Percentiles rank a stretch among this genome's conserved stretches.
Evolutionary conservation across 2,888 invertebrate genomes (phyloP).

Genomic region (Thecophora atra): DNA sequence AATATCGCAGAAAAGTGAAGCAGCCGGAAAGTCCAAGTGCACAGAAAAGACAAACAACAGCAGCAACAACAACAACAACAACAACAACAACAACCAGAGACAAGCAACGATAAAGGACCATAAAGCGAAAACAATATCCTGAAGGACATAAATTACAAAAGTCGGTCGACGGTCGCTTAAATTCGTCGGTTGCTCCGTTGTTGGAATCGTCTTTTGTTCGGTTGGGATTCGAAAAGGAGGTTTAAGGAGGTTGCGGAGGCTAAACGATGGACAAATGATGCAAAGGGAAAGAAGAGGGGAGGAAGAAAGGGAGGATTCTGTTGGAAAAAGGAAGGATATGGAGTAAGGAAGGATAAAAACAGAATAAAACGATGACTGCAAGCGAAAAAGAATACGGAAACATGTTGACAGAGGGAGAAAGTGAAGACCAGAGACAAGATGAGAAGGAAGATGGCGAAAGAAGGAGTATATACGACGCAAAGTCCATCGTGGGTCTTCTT

Average conservation of each 20-base stretch:
- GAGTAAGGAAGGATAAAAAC: too few species aligned
- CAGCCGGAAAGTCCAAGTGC: slow-evolving; percentile 17
- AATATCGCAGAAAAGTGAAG: slow-evolving; percentile 26
- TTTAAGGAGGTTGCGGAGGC: background rate
- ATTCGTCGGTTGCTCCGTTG: background rate
- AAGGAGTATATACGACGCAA: too few species aligned
- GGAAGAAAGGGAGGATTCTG: background rate
- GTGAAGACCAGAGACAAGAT: too few species aligned
- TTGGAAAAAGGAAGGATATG: background rate
- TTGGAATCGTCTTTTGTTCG: slow-evolving; percentile 2
- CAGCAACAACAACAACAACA: slow-evolving; percentile 7
- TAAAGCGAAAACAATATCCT: slow-evolving; percentile 41
- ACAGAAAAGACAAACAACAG: slow-evolving; percentile 8
- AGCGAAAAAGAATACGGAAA: too few species aligned
- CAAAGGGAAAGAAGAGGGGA: background rate
- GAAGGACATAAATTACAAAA: slow-evolving; percentile 55
- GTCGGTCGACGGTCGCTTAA: slow-evolving; percentile 43
- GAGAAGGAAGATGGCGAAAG: too few species aligned
- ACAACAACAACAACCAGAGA: background rate
- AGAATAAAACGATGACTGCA: too few species aligned
- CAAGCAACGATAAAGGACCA: background rate
- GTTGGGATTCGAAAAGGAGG: background rate
- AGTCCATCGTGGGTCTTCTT: too few species aligned
- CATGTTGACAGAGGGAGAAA: too few species aligned
- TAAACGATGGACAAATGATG: background rate